Evolutionary conservation across 2,888 invertebrate species (phyloP), one percentile per base, ranked within the genome.

Genomic region (Cylindroiulus punctatus): DNA sequence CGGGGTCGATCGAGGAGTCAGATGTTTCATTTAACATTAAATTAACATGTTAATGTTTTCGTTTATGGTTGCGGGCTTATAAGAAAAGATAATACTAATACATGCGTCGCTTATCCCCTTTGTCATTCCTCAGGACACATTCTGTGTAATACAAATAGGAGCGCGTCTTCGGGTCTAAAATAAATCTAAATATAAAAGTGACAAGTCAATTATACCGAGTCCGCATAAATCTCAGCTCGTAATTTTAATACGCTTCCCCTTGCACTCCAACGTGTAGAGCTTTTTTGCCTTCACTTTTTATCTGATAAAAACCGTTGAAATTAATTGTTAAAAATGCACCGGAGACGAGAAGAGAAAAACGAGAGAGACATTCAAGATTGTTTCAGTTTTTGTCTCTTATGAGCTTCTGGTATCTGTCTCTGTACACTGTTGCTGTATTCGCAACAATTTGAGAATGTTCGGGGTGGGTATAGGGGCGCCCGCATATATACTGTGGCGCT

Each of bases 161-260:
- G n/a, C n/a, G 57, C 5, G 57, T 65, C 57, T 65, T 22, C 22
- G 22, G 57, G 57, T 65, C 19, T 65, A 76, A 76, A 76, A 76
- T 76, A 76, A 76, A 76, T 76, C 76, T 76, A 76, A 76, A 76
- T 76, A 76, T 76, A 76, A 76, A 76, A 76, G 76, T 30, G 76
- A 76, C 76, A 76, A 76, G 76, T 76, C 76, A 76, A 76, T 76
- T 76, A 76, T 76, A 76, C 26, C 14, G 26, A 76, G 76, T 30
- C 76, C 76, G 14, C 76, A 76, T 76, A 76, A 76, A 76, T 76
- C 76, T 76, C 30, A 30, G 26, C 36, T 76, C 76, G 26, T 76
- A 76, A 76, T 76, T 76, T 76, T 76, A 76, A 76, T 76, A 76
- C 76, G 65, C 26, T 10, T 22, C 22, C 5, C 22, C 8, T 12